Conservation (phyloP, 2,888 invertebrate genomes). For the Caenorhabditis sp. region DNA sequence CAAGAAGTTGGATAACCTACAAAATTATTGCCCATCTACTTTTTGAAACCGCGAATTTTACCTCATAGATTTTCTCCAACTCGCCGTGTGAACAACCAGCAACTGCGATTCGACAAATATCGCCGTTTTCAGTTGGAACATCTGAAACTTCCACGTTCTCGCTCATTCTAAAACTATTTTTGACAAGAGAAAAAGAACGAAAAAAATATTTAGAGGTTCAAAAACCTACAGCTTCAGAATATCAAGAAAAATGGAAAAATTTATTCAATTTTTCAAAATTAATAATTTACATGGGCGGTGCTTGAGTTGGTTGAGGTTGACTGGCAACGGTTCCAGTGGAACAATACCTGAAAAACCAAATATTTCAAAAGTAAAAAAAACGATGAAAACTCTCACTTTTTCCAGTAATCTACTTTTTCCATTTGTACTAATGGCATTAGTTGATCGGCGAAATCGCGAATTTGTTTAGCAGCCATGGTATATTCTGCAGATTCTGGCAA, state of each 20-base stretch:
- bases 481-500: conserved; percentile 54
- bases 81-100: conserved; percentile 96
- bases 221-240: no score
- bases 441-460: conserved; percentile 53
- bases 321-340: conserved; percentile 5
- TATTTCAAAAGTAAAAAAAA: not conserved
- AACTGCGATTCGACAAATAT: conserved; percentile 43
- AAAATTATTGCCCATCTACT: not conserved
- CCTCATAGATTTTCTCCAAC: conserved; percentile 89
- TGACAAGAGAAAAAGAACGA: not conserved
- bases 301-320: not conserved
- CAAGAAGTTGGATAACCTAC: conserved; percentile 79
- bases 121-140: conserved; percentile 7
- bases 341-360: conserved; percentile 5
- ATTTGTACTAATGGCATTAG: conserved; percentile 50
- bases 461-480: conserved; percentile 42
- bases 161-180: not conserved
- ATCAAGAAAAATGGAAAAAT: no score
- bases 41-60: not conserved
- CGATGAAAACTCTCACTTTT: conserved; percentile 14
- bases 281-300: not conserved
- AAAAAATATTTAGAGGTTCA: no score
- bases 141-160: not conserved
- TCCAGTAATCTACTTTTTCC: conserved; percentile 58
- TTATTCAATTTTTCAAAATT: not conserved